A percentile compares a stretch with the other conserved stretches of the same genome.
Conservation (phyloP, 1,140 invertebrate genomes). For the Drosophila miranda region DNA sequence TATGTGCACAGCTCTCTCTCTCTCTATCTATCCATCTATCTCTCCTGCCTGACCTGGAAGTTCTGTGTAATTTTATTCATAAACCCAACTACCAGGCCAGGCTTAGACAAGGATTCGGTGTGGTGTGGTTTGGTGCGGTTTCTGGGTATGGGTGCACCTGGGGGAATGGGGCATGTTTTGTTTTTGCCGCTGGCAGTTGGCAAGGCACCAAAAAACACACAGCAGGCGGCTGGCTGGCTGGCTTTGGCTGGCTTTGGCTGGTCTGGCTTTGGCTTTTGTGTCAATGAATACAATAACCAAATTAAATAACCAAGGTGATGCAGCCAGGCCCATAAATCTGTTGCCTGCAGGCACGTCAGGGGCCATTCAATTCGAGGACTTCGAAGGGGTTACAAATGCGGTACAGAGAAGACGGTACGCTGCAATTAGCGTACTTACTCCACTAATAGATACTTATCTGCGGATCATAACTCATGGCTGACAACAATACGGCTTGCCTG, state of each 20-base stretch:
- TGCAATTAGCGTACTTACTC: slow-evolving; percentile 52
- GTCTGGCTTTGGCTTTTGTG: slow-evolving; percentile 64
- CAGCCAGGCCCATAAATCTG: slow-evolving; percentile 48
- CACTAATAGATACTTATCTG: slow-evolving; percentile 70
- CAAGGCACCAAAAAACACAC: slow-evolving; percentile 52
- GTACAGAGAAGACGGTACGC: neutral
- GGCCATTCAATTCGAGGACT: too few relatives aligned
- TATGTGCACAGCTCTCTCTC: slow-evolving; percentile 42
- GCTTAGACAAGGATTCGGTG: slow-evolving; percentile 19
- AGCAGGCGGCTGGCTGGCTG: slow-evolving; percentile 47
- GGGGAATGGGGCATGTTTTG: slow-evolving; percentile 28
- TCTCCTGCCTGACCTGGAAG: slow-evolving; percentile 11
- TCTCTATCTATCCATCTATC: neutral
- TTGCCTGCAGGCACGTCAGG: slow-evolving; percentile 18
- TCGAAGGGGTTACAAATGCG: slow-evolving; percentile 40
- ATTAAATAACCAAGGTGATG: slow-evolving; percentile 79
- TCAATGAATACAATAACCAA: slow-evolving; percentile 81
- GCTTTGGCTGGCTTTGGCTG: slow-evolving; percentile 11
- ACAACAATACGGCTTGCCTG: slow-evolving; percentile 24
- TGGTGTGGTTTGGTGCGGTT: neutral
- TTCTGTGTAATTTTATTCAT: slow-evolving; percentile 75
- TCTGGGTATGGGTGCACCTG: slow-evolving; percentile 15
- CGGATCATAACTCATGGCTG: slow-evolving; percentile 26
- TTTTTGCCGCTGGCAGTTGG: slow-evolving; percentile 57
- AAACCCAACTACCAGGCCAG: slow-evolving; percentile 55